Evolutionary conservation across 2,888 invertebrate genomes (phyloP), one percentile per base, ranked within the genome.

Genomic region (Mimachlamys varia): DNA sequence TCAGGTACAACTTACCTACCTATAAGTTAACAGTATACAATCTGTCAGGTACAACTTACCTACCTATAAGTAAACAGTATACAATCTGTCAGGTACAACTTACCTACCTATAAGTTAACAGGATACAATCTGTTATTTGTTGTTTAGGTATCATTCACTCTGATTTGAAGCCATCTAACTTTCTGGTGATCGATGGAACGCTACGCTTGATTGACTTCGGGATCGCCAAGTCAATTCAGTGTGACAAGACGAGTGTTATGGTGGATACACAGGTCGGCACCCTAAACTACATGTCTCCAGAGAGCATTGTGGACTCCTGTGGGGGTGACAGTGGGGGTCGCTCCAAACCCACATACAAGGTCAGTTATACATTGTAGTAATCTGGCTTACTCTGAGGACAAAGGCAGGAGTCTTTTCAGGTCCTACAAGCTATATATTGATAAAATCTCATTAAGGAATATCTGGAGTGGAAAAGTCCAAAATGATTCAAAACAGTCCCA

Each of bases 131-230:
- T 44, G 44, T 44, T 44, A 44, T 44, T 53, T 12, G 27, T 76
- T 33, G 90, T 92, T 0, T 92, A 98, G 99, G 98, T 90, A 98
- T 99, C 2, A 98, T 99, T 94, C 99, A 99, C 97, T 98, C 99
- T 0, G 99, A 99, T 97, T 97, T 99, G 94, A 99, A 99, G 97
- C 99, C 99, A 0, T 99, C 99, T 0, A 99, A 99, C 97, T 99
- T 99, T 97, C 97, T 99, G 87, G 97, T 99, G 96, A 98, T 98
- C 12, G 97, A 98, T 92, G 98, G 98, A 1, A 97, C 98, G 88
- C 97, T 99, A 90, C 99, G 99, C 97, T 97, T 99, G 91, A 99
- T 99, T 94, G 99, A 99, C 97, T 99, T 99, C 97, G 99, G 99
- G 90, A 96, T 99, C 95, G 98, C 99, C 89, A 98, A 98, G 88